Evolutionary conservation across 2,797 vertebrate genomes (phyloP).

Genomic region (Leucoraja ocellata): DNA sequence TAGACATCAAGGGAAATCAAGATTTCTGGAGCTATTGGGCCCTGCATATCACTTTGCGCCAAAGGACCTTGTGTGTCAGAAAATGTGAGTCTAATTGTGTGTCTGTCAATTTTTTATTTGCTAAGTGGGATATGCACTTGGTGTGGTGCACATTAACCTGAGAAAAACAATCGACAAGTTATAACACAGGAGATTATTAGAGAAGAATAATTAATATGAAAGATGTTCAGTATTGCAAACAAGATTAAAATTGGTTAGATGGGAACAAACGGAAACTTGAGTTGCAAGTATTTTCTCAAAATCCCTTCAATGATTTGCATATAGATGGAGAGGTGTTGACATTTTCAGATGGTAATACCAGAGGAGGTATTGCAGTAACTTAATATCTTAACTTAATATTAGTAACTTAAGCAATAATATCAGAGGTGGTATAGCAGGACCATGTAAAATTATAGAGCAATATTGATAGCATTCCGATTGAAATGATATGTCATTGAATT

Average conservation of each 20-base stretch:
- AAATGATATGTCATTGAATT: not conserved
- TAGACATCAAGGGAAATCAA: constrained; percentile 95
- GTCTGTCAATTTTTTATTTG: not conserved
- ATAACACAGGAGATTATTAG: not conserved
- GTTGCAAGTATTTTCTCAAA: not conserved
- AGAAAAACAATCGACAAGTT: not conserved
- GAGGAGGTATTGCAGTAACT: not conserved
- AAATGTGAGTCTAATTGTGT: constrained; percentile 68
- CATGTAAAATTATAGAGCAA: not conserved
- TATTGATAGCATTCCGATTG: not conserved
- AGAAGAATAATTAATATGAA: not conserved
- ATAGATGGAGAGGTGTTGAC: not conserved
- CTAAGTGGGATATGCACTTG: not conserved
- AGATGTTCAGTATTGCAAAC: not conserved
- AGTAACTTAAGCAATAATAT: too few species aligned
- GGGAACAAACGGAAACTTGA: not conserved
- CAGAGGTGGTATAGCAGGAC: not conserved
- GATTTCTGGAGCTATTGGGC: constrained; percentile 89
- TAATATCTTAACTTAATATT: not conserved
- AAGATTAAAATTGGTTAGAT: not conserved
- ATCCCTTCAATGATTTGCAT: not conserved
- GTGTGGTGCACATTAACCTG: not conserved
- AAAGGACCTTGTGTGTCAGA: constrained; percentile 95
- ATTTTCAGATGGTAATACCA: not conserved
- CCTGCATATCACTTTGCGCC: constrained; percentile 84